Evolutionary conservation across 1,140 invertebrate genomes (phyloP).

Genomic region (Vanessa atalanta): DNA sequence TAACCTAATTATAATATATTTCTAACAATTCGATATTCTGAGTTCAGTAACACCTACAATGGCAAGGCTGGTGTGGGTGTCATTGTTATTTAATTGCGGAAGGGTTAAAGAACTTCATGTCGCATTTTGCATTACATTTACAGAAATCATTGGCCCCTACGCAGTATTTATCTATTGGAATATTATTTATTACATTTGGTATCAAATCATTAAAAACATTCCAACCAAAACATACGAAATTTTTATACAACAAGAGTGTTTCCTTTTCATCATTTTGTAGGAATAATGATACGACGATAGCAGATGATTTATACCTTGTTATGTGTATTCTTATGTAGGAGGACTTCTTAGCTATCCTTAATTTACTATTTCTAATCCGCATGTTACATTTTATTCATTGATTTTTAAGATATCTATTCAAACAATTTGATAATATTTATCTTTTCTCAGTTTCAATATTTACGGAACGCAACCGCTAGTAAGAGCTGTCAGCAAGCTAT

Average conservation of each 20-base stretch:
- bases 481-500: conserved; percentile 1
- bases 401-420: too few relatives aligned
- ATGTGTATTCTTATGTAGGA: too few relatives aligned
- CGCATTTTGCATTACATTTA: conserved; percentile 31
- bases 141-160: conserved; percentile 16
- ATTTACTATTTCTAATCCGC: too few relatives aligned
- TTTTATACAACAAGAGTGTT: too few relatives aligned
- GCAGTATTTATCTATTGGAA: conserved; percentile 14
- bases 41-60: conserved; percentile 24
- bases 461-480: conserved; percentile 13
- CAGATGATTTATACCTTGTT: too few relatives aligned
- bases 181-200: too few relatives aligned
- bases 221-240: too few relatives aligned
- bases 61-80: conserved; percentile 49
- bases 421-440: conserved; percentile 19
- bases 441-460: conserved; percentile 20
- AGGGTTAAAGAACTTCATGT: conserved; percentile 48
- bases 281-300: too few relatives aligned
- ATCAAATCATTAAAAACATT: too few relatives aligned
- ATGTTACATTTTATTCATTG: too few relatives aligned
- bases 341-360: too few relatives aligned
- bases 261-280: too few relatives aligned
- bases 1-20: neutral
- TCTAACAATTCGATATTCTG: conserved; percentile 5
- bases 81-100: conserved; percentile 62